Evolutionary conservation across 2,797 vertebrate genomes (phyloP), one percentile per base, ranked within the genome.

Genomic region (Mallotus villosus): DNA sequence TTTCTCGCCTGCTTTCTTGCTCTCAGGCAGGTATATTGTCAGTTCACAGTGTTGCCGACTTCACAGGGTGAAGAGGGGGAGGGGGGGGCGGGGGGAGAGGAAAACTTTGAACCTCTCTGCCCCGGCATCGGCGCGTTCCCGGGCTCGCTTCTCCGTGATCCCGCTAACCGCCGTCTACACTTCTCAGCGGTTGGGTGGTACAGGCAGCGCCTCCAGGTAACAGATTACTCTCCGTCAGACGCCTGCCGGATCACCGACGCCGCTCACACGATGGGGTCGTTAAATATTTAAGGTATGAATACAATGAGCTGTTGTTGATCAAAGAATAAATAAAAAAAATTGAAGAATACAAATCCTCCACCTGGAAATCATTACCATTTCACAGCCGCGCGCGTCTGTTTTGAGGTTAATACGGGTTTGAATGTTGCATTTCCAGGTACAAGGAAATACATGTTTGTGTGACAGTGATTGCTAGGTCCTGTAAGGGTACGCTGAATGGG

Each of bases 251-350:
- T 74, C 85, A 77, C 87, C 79, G 88, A 87, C 88, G 88, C 85
- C 85, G 84, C 71, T 79, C 85, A 81, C 80, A 86, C 92, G 17
- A 87, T 83, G 84, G 84, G 87, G 85, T 90, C 89, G 93, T 94
- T 91, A 93, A 93, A 93, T 93, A 93, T 93, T 94, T 90, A 93
- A 90, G 87, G 84, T 90, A 70, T 81, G 86, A 89, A 88, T 75
- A 81, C 76, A 85, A 88, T 90, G 85, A 90, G 78, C 83, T 60
- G 62, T 63, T 76, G 60, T 86, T 79, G 85, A 84, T 79, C 78
- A 76, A 82, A 82, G 84, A 84, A 73, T 78, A 77, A 74, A 5
- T 24, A 63, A 55, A 19, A 86, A 80, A 89, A 86, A 29, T 2
- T 3, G 27, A 29, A 88, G 85, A 86, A 80, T 34, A 89, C 88